phyloP scores from a whole-genome alignment of 2,797 vertebrate species.

The Mormyrus proboscirostris region DNA sequence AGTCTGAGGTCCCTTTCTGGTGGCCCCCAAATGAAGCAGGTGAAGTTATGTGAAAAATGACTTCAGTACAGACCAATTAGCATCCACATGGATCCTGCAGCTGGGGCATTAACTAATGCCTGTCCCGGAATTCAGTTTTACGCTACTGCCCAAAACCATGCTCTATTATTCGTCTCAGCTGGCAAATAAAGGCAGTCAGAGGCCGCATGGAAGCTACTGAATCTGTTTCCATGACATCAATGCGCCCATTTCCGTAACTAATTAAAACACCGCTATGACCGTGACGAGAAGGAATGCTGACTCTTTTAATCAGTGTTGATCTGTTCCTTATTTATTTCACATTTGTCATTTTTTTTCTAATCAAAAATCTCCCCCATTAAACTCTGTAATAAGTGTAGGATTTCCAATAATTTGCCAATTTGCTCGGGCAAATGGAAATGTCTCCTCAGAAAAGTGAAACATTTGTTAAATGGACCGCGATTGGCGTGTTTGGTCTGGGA shows the following conservation, averaged over 20 bases:
- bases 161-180: neutral
- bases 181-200: neutral
- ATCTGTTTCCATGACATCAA: neutral
- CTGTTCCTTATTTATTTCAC: neutral
- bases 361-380: conserved; percentile 10
- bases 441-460: neutral
- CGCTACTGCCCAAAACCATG: neutral
- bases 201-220: neutral
- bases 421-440: conserved; percentile 8
- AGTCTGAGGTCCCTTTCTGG: neutral
- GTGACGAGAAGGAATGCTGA: neutral
- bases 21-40: neutral
- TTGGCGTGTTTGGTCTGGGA: conserved; percentile 2
- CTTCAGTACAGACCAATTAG: neutral
- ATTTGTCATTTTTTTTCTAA: neutral
- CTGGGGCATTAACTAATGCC: neutral
- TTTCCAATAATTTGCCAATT: neutral
- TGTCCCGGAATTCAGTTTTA: neutral
- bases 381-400: neutral
- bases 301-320: conserved; percentile 8
- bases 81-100: neutral
- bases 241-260: neutral
- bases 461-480: neutral
- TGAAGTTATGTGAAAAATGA: neutral
- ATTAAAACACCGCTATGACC: neutral